A percentile compares a stretch with the other conserved stretches of the same genome.
Conservation (phyloP, 2,888 invertebrate genomes). For the Bembecia ichneumoniformis region DNA sequence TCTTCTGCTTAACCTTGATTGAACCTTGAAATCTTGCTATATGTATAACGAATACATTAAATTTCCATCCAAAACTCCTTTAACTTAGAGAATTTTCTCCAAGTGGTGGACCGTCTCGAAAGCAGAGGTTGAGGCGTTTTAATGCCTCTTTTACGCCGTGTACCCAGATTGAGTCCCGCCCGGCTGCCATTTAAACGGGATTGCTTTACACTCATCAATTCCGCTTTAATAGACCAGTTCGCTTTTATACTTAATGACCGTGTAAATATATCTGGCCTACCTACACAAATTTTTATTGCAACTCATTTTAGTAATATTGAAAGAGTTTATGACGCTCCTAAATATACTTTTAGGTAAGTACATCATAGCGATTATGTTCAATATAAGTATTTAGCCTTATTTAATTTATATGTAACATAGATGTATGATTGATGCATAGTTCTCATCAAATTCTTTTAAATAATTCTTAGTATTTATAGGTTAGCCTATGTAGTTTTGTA, state of each 20-base stretch:
- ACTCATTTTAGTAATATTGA: too few species aligned
- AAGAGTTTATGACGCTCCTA: too few species aligned
- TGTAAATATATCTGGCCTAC: constrained; percentile 28
- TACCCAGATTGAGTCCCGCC: constrained; percentile 51
- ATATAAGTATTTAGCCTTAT: not conserved
- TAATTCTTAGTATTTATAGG: constrained; percentile 8
- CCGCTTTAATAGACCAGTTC: constrained; percentile 49
- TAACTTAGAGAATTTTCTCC: not conserved
- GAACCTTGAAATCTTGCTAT: too few species aligned
- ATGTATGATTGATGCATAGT: too few species aligned
- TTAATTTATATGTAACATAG: not conserved
- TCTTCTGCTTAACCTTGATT: too few species aligned
- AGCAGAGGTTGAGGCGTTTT: constrained; percentile 36
- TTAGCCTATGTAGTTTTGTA: too few species aligned
- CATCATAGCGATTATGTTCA: not conserved
- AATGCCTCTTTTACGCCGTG: constrained; percentile 55
- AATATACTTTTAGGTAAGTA: too few species aligned
- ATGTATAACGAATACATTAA: too few species aligned
- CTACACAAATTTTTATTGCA: too few species aligned
- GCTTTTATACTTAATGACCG: constrained; percentile 57
- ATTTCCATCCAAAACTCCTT: too few species aligned
- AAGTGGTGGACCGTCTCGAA: constrained; percentile 15
- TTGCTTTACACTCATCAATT: constrained; percentile 55
- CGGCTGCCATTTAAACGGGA: constrained; percentile 43
- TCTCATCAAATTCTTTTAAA: too few species aligned